Evolutionary conservation across 2,888 invertebrate genomes (phyloP).

Genomic region (Steinernema carpocapsae): DNA sequence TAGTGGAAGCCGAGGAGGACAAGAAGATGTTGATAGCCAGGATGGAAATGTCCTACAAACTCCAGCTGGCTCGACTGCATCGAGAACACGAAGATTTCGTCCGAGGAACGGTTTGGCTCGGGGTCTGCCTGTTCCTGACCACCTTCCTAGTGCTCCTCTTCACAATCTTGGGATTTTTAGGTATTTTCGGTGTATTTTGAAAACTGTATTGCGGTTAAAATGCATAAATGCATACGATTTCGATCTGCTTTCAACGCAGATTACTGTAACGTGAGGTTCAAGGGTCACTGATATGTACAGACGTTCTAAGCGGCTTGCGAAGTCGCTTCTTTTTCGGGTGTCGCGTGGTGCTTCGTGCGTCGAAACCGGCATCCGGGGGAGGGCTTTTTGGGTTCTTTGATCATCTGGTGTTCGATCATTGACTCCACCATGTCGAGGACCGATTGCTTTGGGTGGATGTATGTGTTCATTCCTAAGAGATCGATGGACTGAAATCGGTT

Average conservation of each 20-base stretch:
- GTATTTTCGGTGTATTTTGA: neutral
- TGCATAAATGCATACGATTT: slow-evolving; percentile 22
- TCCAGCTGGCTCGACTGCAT: no score
- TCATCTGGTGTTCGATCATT: slow-evolving; percentile 71
- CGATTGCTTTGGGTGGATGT: slow-evolving; percentile 70
- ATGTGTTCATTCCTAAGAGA: slow-evolving; percentile 70
- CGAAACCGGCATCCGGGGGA: neutral
- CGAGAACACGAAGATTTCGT: no score
- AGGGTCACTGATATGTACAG: neutral
- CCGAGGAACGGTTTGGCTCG: no score
- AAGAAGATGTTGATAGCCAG: no score
- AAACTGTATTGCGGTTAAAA: neutral
- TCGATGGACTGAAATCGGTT: slow-evolving; percentile 70
- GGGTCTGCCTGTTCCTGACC: no score
- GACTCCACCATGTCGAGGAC: slow-evolving; percentile 72
- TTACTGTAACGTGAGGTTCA: neutral
- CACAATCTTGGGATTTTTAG: neutral
- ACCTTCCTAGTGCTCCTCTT: neutral
- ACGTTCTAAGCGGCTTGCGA: neutral
- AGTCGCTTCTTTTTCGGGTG: neutral
- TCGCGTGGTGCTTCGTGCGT: neutral
- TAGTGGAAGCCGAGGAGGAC: no score
- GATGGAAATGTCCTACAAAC: no score
- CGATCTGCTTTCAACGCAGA: neutral
- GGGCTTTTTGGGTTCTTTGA: slow-evolving; percentile 44